These are phyloP conservation scores for Ceratitis capitata DNA, from an alignment of 1,140 invertebrate species.

Conservation along the genomic window DNA sequence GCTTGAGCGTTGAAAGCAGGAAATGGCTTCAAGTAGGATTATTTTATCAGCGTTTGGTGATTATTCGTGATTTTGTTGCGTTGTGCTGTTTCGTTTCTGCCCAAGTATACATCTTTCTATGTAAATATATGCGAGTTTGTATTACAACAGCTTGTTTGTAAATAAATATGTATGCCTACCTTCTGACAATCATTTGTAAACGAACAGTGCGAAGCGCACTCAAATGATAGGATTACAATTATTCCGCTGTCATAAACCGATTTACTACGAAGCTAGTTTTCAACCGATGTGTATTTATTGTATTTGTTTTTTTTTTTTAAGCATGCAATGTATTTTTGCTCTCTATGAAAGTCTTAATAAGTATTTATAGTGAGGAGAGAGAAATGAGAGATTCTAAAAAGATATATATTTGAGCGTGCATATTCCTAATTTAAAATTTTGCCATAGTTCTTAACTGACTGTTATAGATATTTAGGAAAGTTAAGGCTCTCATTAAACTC, in stretches of 20 bases:
- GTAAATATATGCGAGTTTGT: background rate
- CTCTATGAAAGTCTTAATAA: too few species aligned
- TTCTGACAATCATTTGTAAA: too few species aligned
- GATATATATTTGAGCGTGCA: too few species aligned
- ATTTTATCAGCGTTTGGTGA: conserved; percentile 27
- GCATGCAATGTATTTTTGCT: too few species aligned
- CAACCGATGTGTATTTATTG: background rate
- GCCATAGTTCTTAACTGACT: too few species aligned
- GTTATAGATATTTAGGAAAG: too few species aligned
- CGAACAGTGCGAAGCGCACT: background rate
- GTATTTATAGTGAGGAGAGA: too few species aligned
- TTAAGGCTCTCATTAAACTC: too few species aligned
- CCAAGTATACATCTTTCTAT: background rate
- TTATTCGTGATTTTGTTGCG: conserved; percentile 30
- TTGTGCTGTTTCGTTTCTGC: background rate
- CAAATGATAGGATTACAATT: conserved; percentile 17
- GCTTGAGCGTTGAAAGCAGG: background rate
- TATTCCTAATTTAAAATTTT: too few species aligned
- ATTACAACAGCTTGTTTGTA: background rate
- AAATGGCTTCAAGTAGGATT: conserved; percentile 31
- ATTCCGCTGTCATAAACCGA: conserved; percentile 21
- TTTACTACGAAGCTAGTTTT: background rate
- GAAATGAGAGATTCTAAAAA: too few species aligned
- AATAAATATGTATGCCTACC: background rate
- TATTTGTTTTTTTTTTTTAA: background rate